These are phyloP conservation scores for Campoletis raptor DNA, from an alignment of 2,888 invertebrate genomes.

Conservation along the genomic window DNA sequence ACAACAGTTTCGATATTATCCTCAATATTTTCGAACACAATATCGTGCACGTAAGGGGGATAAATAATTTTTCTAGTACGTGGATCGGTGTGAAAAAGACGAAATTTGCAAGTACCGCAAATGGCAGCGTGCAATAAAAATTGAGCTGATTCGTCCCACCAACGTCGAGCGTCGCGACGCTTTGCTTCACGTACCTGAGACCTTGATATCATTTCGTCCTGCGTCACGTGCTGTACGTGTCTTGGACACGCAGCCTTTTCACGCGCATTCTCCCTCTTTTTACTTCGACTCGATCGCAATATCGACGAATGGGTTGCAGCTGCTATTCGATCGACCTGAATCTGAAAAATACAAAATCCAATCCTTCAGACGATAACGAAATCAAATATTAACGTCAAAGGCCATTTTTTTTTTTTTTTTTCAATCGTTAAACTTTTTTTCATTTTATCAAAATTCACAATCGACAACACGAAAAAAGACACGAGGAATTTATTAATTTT, in stretches of 20 bases:
- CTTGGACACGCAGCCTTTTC: slow-evolving; percentile 75
- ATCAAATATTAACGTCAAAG: not conserved
- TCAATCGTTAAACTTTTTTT: not conserved
- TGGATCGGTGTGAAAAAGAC: slow-evolving; percentile 76
- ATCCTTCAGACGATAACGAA: not conserved
- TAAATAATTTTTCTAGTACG: slow-evolving; percentile 76
- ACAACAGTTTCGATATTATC: slow-evolving; percentile 10
- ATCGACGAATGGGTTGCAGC: slow-evolving; percentile 90
- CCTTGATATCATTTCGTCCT: slow-evolving; percentile 70
- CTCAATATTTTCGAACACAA: slow-evolving; percentile 64
- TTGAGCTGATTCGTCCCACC: slow-evolving; percentile 77
- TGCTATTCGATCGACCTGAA: slow-evolving; percentile 87
- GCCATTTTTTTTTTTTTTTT: slow-evolving; percentile 6
- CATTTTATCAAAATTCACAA: too few species aligned
- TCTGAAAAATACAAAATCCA: slow-evolving; percentile 80
- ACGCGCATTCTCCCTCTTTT: slow-evolving; percentile 37
- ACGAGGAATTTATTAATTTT: not conserved
- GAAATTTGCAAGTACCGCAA: slow-evolving; percentile 72
- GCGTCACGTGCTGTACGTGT: slow-evolving; percentile 72
- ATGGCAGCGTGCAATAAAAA: slow-evolving; percentile 71
- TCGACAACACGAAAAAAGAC: too few species aligned
- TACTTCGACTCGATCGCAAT: slow-evolving; percentile 81
- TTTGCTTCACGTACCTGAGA: slow-evolving; percentile 75
- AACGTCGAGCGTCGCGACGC: slow-evolving; percentile 75
- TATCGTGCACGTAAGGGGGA: slow-evolving; percentile 73